Percentiles rank a stretch among this genome's conserved stretches.
Evolutionary conservation across 2,113 vertebrate species (phyloP).

Genomic region (Zosterops hypoxanthus): DNA sequence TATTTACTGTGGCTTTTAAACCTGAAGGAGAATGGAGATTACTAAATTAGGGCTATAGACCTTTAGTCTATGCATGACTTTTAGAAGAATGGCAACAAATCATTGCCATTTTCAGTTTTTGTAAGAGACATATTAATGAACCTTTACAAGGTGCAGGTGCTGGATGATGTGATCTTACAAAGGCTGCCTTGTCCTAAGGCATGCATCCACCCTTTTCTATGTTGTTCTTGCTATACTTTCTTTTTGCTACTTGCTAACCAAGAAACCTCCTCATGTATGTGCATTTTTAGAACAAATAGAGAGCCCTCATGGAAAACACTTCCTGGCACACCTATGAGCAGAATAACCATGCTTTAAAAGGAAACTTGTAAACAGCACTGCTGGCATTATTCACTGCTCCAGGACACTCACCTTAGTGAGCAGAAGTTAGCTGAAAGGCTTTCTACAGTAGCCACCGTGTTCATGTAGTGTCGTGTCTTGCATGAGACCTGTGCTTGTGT

Average conservation of each 20-base stretch:
- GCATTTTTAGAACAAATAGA: background rate
- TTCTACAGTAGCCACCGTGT: background rate
- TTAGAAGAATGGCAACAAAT: background rate
- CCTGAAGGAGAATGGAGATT: background rate
- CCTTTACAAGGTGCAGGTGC: background rate
- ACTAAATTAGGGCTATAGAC: background rate
- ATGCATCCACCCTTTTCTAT: accelerated
- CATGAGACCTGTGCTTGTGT: background rate
- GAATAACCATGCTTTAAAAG: background rate
- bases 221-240: background rate
- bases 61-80: background rate
- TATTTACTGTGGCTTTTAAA: background rate
- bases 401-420: background rate
- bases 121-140: background rate
- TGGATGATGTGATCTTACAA: background rate
- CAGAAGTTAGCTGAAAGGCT: background rate
- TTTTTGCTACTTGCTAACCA: background rate
- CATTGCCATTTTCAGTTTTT: background rate
- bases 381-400: background rate
- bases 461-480: background rate
- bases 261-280: background rate
- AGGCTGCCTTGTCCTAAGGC: background rate
- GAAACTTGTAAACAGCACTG: background rate
- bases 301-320: background rate
- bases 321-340: background rate